Evolutionary conservation across 2,888 invertebrate species (phyloP), one percentile per base, ranked within the genome.

Genomic region (Hypsopygia costalis): DNA sequence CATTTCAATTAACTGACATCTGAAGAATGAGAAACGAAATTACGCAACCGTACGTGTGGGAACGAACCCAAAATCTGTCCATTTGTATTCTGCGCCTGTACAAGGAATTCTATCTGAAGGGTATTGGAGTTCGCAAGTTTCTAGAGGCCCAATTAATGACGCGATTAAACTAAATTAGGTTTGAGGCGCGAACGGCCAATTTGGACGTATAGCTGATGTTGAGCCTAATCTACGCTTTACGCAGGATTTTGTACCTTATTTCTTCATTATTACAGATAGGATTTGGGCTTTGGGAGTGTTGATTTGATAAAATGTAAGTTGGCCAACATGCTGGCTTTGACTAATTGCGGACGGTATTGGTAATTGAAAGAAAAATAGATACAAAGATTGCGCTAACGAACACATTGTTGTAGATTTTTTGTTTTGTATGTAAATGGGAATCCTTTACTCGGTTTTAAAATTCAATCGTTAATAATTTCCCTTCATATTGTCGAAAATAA

Each of bases 81-180:
- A 80, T 80, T 80, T 77, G 69, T 80, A 80, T 78, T 73, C 78
- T 44, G 40, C 46, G 56, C 50, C 49, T 52, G 55, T 51, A 44
- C 55, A 46, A 36, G 51, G 52, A 52, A 56, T 60, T 55, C 66
- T 66, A 68, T 68, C 74, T 67, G 69, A 27, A 41, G 67, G 69
- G 69, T 63, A 73, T 72, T 59, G 64, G 64, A 81, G 70, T 80
- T 72, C 66, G 56, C 69, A 78, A 82, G 69, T 82, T 80, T 64
- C 68, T 49, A 42, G 46, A 58, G 66, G 65, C 64, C 72, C 79
- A 80, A 85, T 83, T 86, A 85, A 86, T 85, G 81, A 69, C 64
- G 58, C 80, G 78, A 83, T 86, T 82, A 76, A 78, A 73, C 69
- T 64, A 71, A 80, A 82, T 83, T 81, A 79, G 76, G 66, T 77